These are phyloP conservation scores for Oegoconia quadripuncta DNA, from an alignment of 2,888 invertebrate genomes.

Conservation along the genomic window DNA sequence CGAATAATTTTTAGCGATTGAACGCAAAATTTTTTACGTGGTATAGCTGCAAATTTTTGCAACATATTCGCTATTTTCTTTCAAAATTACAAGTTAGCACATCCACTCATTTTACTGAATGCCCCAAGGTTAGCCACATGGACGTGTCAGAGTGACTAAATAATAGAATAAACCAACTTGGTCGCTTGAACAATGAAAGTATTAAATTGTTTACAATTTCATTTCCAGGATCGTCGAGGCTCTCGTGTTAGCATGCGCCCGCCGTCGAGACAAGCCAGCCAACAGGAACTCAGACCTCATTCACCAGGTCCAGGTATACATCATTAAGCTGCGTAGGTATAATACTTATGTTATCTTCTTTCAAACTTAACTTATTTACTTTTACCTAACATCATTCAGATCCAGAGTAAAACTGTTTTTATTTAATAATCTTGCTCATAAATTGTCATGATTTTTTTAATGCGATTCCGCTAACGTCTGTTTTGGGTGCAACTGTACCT, in stretches of 20 bases:
- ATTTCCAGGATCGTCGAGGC: conserved; percentile 83
- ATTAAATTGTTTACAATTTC: not conserved
- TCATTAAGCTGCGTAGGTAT: not conserved
- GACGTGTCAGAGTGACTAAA: too few relatives aligned
- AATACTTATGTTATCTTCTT: not conserved
- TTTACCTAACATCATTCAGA: too few relatives aligned
- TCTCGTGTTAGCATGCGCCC: conserved; percentile 88
- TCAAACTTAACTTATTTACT: not conserved
- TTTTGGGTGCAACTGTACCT: not conserved
- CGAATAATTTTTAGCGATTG: too few relatives aligned
- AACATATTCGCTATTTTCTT: too few relatives aligned
- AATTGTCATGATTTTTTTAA: not conserved
- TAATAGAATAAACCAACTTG: too few relatives aligned
- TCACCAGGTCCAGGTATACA: conserved; percentile 85
- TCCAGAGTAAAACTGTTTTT: not conserved
- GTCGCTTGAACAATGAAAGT: not conserved
- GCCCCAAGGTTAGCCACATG: too few relatives aligned
- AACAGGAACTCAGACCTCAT: conserved; percentile 89
- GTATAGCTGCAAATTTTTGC: too few relatives aligned
- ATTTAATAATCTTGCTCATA: not conserved
- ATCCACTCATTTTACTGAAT: not conserved
- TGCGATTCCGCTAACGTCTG: not conserved
- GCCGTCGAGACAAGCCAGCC: conserved; percentile 91
- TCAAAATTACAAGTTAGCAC: too few relatives aligned
- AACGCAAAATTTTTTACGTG: too few relatives aligned